Base-by-base conservation (phyloP, 1,140 invertebrate genomes). In the Brachionus asplanchnoidis region DNA sequence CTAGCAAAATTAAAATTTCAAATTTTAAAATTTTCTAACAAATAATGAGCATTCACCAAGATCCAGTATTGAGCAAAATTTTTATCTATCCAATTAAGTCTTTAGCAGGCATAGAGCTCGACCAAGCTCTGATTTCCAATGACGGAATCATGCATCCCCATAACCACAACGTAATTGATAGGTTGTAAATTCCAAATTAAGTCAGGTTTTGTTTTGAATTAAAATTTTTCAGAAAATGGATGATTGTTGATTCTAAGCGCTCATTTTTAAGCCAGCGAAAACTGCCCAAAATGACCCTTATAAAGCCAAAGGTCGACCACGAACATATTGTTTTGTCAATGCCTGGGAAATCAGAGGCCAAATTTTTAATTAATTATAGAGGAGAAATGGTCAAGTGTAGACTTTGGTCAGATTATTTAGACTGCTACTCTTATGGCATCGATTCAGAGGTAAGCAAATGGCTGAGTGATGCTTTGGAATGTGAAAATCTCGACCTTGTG, bases 41-140 rank as follows among this genome's bases (percentile, higher is more conserved):
- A 17, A 28, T 20, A 73, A 73, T 73, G 68, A 40, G 28, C 20
- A 50, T 11, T 26, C 6, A 26, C 46, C 17, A 46, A 28, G n/a
- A 23, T 46, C 40, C 42, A 26, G 42, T 77, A 23, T 28, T 77
- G 44, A 77, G 73, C 20, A 77, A 77, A 77, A 40, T 84, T 42
- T 68, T 84, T 17, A 42, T 84, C 12, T 84, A 84, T 53, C 80
- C 80, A 17, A 28, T 84, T 12, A 84, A 84, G 50, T 84, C 80
- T 6, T 56, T 66, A 14, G 3, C 40, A 28, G 80, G 80, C 17
- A 84, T 84, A 42, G 28, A 53, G 36, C 56, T 84, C 17, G 80
- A 84, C 28, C 9, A 53, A 9, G 80, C 80, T 14, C 9, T 84
- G 2, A 50, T 84, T 53, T 56, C 80, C 9, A n/a, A n/a, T 9